A percentile compares a stretch with the other conserved stretches of the same genome.
Evolutionary conservation across 1,140 invertebrate genomes (phyloP).

Genomic region (Globodera rostochiensis): DNA sequence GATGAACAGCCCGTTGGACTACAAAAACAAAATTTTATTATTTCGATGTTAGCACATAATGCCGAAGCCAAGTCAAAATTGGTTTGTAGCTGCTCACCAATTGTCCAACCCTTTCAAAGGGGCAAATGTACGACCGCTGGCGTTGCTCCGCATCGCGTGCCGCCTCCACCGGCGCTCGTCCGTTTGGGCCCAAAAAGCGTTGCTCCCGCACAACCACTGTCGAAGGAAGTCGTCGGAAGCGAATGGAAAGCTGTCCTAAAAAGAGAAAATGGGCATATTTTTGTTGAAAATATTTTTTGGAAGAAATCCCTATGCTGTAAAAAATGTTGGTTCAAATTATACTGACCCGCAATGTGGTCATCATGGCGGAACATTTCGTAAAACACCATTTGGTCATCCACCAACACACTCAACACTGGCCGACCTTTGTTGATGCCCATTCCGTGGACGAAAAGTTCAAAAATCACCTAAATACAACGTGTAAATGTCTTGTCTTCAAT

Average conservation of each 20-base stretch:
- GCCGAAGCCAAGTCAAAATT: conserved; percentile 5
- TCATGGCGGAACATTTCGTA: conserved; percentile 60
- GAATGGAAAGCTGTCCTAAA: conserved; percentile 47
- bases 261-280: background rate
- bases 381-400: conserved; percentile 57
- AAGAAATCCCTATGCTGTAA: background rate
- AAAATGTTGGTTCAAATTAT: too few species aligned
- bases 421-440: conserved; percentile 59
- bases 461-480: conserved; percentile 36
- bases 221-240: conserved; percentile 48
- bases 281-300: background rate
- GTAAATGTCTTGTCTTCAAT: conserved; percentile 11
- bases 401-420: conserved; percentile 52
- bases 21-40: conserved; percentile 32
- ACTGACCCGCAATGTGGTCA: conserved; percentile 46
- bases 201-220: conserved; percentile 38
- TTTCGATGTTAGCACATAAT: background rate
- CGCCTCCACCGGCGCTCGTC: conserved; percentile 46
- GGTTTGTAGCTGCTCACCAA: conserved; percentile 40
- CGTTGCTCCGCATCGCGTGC: conserved; percentile 36
- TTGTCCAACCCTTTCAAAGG: conserved; percentile 52
- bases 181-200: conserved; percentile 50
- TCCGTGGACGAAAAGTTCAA: conserved; percentile 51
- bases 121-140: conserved; percentile 37
- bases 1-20: conserved; percentile 60